These are phyloP conservation scores for Bombus impatiens DNA, from an alignment of 1,140 invertebrate species.

Conservation along the genomic window DNA sequence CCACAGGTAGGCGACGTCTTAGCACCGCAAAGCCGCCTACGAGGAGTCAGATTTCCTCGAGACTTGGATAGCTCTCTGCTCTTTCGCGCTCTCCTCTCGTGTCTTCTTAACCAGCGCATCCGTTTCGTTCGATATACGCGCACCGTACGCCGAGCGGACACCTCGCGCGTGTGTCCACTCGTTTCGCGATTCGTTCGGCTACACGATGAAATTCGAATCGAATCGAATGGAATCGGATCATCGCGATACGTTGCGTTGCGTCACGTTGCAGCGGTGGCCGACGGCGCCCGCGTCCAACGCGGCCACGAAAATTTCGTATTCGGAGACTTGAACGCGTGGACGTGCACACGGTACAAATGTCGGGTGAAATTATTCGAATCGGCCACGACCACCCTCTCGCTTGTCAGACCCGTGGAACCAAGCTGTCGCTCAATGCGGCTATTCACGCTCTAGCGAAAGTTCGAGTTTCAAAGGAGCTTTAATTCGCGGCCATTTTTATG, in stretches of 20 bases:
- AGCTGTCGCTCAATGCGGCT: constrained; percentile 32
- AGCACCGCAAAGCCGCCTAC: constrained; percentile 72
- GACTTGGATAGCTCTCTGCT: constrained; percentile 56
- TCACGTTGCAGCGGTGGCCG: background rate
- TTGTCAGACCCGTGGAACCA: background rate
- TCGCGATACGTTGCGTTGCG: too few species aligned
- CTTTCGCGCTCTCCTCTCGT: background rate
- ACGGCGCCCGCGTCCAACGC: too few species aligned
- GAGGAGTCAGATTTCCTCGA: constrained; percentile 67
- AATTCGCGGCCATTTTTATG: constrained; percentile 64
- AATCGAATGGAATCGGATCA: too few species aligned
- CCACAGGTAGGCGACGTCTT: constrained; percentile 69
- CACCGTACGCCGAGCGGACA: background rate
- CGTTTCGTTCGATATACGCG: constrained; percentile 38
- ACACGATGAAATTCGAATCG: too few species aligned
- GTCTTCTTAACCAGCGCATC: constrained; percentile 57
- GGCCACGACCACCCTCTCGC: constrained; percentile 4
- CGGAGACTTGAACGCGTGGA: constrained; percentile 50
- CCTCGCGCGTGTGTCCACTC: background rate
- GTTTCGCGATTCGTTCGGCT: background rate
- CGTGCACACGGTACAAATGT: constrained; percentile 27
- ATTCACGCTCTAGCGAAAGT: constrained; percentile 35
- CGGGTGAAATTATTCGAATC: constrained; percentile 47
- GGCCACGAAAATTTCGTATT: constrained; percentile 38
- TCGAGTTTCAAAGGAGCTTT: constrained; percentile 37